phyloP scores from a whole-genome alignment of 2,113 vertebrate species.

The Dascyllus trimaculatus region DNA sequence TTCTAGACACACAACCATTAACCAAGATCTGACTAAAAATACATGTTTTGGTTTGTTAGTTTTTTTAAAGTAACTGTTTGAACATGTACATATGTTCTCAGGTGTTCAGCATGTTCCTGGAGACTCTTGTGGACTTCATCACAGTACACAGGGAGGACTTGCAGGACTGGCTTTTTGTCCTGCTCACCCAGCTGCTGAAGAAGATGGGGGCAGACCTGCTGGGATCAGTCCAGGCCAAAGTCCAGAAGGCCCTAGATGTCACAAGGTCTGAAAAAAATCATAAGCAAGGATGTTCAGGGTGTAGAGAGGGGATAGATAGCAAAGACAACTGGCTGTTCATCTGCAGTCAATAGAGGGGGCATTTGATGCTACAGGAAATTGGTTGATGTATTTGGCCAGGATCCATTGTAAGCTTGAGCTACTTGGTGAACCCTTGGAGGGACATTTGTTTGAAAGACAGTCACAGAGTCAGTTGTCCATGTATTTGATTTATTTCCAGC shows the following conservation, averaged over 20 bases:
- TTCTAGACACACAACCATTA: neutral
- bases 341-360: neutral
- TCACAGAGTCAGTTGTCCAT: too few species aligned
- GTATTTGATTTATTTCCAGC: neutral
- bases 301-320: too few species aligned
- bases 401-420: neutral
- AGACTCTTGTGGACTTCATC: conserved; percentile 98
- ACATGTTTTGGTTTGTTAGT: neutral
- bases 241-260: conserved; percentile 97
- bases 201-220: conserved; percentile 98
- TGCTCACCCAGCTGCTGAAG: conserved; percentile 97
- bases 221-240: conserved; percentile 98
- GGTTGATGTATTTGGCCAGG: neutral
- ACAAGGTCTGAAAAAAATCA: conserved; percentile 86
- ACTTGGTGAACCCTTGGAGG: too few species aligned
- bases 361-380: neutral
- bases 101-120: conserved; percentile 99
- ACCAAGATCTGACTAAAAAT: conserved; percentile 3
- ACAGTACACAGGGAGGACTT: conserved; percentile 97
- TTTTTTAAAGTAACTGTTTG: neutral
- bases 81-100: conserved; percentile 61
- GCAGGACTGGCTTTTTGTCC: conserved; percentile 98
- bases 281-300: too few species aligned
- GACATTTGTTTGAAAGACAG: too few species aligned
- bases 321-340: neutral